Percentiles rank a stretch among this genome's conserved stretches.
phyloP scores from a whole-genome alignment of 37 sponge, comb jelly and placozoan species.

The Corticium candelabrum region DNA sequence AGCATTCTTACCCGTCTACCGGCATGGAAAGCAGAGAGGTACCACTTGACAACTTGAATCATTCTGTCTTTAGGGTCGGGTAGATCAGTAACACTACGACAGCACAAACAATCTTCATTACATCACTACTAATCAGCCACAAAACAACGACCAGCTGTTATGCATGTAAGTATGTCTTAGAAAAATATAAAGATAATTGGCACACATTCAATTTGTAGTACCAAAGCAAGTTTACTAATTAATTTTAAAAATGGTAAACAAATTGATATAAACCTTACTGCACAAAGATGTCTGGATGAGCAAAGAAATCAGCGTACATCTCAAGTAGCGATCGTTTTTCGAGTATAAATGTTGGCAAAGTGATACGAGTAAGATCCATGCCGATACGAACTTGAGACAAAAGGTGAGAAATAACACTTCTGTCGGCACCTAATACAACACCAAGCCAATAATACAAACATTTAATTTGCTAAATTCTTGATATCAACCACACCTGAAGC shows the following conservation, averaged over 20 bases:
- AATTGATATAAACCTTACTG: constrained; percentile 43
- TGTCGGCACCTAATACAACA: constrained; percentile 38
- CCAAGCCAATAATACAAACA: too few species aligned
- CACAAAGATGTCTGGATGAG: constrained; percentile 87
- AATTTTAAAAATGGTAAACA: too few species aligned
- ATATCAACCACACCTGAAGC: too few species aligned
- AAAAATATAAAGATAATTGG: too few species aligned
- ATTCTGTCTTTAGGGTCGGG: constrained; percentile 65
- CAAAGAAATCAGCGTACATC: constrained; percentile 97
- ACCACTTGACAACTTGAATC: constrained; percentile 59
- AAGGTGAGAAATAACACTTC: constrained; percentile 87
- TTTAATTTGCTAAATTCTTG: too few species aligned
- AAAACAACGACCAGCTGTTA: too few species aligned
- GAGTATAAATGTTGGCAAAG: constrained; percentile 94
- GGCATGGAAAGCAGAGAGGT: constrained; percentile 89
- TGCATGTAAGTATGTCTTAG: too few species aligned
- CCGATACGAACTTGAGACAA: constrained; percentile 86
- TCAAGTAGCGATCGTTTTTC: constrained; percentile 98
- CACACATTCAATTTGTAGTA: too few species aligned
- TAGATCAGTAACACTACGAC: constrained; percentile 50
- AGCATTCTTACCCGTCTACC: constrained; percentile 80
- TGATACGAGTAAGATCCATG: constrained; percentile 84
- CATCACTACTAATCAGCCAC: too few species aligned
- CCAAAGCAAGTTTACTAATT: too few species aligned
- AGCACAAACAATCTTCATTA: neutral